These are phyloP conservation scores for Callinectes sapidus DNA, from an alignment of 2,888 invertebrate genomes.

Conservation along the genomic window DNA sequence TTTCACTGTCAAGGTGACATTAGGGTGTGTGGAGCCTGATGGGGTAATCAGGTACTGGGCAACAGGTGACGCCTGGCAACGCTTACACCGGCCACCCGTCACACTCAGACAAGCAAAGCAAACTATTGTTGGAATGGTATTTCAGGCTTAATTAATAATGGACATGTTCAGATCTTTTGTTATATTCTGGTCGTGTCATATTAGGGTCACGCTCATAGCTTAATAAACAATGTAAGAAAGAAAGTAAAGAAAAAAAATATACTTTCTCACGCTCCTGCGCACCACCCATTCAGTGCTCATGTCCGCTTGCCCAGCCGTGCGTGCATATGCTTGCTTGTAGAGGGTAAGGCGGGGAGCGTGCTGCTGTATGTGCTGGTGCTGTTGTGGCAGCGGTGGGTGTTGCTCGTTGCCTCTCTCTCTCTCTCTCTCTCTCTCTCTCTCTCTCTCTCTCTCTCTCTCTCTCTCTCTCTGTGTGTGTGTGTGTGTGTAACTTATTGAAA, in stretches of 20 bases:
- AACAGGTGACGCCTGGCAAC: conserved; percentile 1
- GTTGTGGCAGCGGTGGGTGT: neutral
- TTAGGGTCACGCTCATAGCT: neutral
- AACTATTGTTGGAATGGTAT: neutral
- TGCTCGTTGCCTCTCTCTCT: neutral
- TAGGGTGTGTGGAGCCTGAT: neutral
- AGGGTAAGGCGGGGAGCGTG: neutral
- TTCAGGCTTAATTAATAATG: neutral
- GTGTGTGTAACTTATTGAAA: neutral
- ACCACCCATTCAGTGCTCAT: conserved; percentile 19
- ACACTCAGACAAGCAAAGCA: neutral
- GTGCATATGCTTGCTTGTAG: neutral
- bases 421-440: neutral
- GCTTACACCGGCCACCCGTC: neutral
- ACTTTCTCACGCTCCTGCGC: neutral
- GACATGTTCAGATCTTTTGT: neutral
- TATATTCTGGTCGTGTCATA: neutral
- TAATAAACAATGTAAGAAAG: neutral
- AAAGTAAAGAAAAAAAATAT: neutral
- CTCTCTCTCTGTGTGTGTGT: neutral
- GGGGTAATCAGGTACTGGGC: neutral
- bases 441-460: neutral
- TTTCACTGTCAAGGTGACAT: conserved; percentile 8
- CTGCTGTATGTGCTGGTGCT: neutral
- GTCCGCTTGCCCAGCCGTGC: neutral